phyloP scores from a whole-genome alignment of 2,888 invertebrate species.

The Eulithis prunata region DNA sequence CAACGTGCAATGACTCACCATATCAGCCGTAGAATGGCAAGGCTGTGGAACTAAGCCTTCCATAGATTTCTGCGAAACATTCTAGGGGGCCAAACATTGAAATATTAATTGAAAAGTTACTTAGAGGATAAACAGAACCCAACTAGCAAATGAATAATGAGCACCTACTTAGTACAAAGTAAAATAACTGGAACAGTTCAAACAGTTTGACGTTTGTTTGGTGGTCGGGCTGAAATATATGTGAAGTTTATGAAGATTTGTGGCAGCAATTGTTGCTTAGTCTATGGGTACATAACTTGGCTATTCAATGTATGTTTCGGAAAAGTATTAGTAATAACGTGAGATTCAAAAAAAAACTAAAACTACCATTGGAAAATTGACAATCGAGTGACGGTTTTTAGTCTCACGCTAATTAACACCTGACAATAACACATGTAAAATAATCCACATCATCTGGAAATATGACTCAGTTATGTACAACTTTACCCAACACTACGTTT shows the following conservation, averaged over 20 bases:
- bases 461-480: constrained; percentile 25
- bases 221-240: constrained; percentile 44
- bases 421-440: not conserved
- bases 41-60: too few species aligned
- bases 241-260: constrained; percentile 46
- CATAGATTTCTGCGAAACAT: too few species aligned
- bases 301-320: not conserved
- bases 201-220: constrained; percentile 48
- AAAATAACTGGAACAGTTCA: constrained; percentile 35
- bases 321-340: too few species aligned
- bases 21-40: too few species aligned
- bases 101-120: not conserved
- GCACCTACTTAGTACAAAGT: constrained; percentile 31
- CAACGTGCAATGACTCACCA: too few species aligned
- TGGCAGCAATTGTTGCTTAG: constrained; percentile 41
- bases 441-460: constrained; percentile 8
- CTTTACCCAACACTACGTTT: constrained; percentile 3
- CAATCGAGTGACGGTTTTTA: too few species aligned
- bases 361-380: too few species aligned
- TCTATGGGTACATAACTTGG: constrained; percentile 6
- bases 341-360: too few species aligned
- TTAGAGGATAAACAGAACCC: constrained; percentile 9
- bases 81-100: too few species aligned
- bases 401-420: not conserved
- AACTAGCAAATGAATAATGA: constrained; percentile 22